Conservation (phyloP, 2,797 vertebrate genomes). For the Yasuhikotakia modesta region DNA sequence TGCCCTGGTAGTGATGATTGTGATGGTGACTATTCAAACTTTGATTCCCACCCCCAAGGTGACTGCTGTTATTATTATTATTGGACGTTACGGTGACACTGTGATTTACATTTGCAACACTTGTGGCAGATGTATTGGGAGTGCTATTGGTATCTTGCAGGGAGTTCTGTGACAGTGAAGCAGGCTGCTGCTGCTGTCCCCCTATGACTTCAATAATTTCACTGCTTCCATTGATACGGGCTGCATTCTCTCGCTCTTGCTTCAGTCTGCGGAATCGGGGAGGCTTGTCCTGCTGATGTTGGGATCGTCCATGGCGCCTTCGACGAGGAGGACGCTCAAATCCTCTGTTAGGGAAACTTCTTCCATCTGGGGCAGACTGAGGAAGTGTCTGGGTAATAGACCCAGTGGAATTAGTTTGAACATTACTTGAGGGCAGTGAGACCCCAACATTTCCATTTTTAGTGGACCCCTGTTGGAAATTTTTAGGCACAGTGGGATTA, state of each 20-base stretch:
- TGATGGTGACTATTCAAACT: constrained; percentile 75
- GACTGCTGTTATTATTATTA: constrained; percentile 67
- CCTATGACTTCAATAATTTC: constrained; percentile 71
- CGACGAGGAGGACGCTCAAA: constrained; percentile 83
- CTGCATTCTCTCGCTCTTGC: constrained; percentile 87
- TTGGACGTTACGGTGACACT: constrained; percentile 55
- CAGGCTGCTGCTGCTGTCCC: constrained; percentile 53
- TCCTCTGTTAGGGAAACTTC: constrained; percentile 70
- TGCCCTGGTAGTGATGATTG: constrained; percentile 75
- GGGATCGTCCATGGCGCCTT: constrained; percentile 83
- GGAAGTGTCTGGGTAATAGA: constrained; percentile 59
- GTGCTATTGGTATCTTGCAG: constrained; percentile 73
- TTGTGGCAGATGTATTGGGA: constrained; percentile 56
- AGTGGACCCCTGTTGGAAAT: constrained; percentile 60
- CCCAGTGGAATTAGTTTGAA: constrained; percentile 65
- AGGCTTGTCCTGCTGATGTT: constrained; percentile 94
- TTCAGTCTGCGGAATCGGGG: constrained; percentile 90
- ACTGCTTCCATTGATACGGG: constrained; percentile 79
- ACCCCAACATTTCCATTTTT: constrained; percentile 73
- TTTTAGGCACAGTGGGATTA: constrained; percentile 56
- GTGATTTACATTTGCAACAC: constrained; percentile 71
- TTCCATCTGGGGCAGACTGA: constrained; percentile 59
- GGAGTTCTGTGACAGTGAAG: constrained; percentile 69
- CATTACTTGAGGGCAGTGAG: constrained; percentile 64
- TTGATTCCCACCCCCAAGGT: constrained; percentile 67